Evolutionary conservation across 1,140 invertebrate species (phyloP).

Genomic region (Diorhabda carinulata): DNA sequence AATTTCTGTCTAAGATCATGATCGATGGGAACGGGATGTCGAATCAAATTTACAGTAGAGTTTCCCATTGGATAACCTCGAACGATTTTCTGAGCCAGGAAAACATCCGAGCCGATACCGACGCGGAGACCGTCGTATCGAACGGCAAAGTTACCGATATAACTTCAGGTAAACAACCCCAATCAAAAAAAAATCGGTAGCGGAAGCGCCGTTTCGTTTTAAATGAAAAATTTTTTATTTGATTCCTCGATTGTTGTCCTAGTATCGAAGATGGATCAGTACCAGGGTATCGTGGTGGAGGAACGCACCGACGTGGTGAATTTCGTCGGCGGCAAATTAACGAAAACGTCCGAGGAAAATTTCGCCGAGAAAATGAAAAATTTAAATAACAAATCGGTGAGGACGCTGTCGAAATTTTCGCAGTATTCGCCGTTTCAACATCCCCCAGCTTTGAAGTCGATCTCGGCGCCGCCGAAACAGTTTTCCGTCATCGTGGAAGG

Average conservation of each 20-base stretch:
- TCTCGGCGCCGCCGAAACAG: constrained; percentile 28
- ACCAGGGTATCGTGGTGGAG: constrained; percentile 30
- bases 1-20: constrained; percentile 16
- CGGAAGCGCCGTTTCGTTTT: no score
- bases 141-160: constrained; percentile 30
- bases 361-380: constrained; percentile 21
- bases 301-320: constrained; percentile 29
- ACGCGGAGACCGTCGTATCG: constrained; percentile 17
- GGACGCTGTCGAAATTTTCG: constrained; percentile 29
- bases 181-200: no score
- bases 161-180: constrained; percentile 30
- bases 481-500: constrained; percentile 40
- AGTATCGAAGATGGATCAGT: constrained; percentile 21
- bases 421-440: constrained; percentile 27
- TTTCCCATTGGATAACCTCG: constrained; percentile 39
- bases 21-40: constrained; percentile 14
- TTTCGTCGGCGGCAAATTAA: constrained; percentile 14
- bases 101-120: constrained; percentile 10
- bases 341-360: constrained; percentile 22
- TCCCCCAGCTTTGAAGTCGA: constrained; percentile 16
- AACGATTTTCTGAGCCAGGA: constrained; percentile 35
- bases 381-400: constrained; percentile 15
- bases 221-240: no score
- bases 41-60: constrained; percentile 32
- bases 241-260: not conserved